Conservation (phyloP, 2,797 vertebrate species). For the Arrhamphus sclerolepis region DNA sequence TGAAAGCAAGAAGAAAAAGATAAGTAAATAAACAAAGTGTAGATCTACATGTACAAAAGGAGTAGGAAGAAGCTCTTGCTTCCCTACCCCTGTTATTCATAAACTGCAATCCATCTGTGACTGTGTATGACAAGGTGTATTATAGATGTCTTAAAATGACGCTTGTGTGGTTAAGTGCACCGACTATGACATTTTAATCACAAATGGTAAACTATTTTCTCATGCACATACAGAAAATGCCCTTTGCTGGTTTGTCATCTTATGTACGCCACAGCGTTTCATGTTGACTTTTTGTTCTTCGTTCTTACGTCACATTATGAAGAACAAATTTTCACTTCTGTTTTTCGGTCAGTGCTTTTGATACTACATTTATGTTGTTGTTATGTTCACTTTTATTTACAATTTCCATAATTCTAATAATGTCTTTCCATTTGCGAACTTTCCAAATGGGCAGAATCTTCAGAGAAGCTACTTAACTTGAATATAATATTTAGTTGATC, state of each 20-base stretch:
- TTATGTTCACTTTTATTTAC: not conserved
- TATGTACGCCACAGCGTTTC: slow-evolving; percentile 21
- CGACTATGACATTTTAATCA: not conserved
- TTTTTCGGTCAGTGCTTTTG: slow-evolving; percentile 5
- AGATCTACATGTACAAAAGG: too few relatives aligned
- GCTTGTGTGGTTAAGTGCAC: too few relatives aligned
- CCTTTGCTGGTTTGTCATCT: slow-evolving; percentile 7
- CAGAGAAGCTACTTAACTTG: too few relatives aligned
- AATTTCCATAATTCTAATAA: not conserved
- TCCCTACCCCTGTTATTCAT: too few relatives aligned
- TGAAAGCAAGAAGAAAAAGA: too few relatives aligned
- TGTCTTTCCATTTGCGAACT: too few relatives aligned
- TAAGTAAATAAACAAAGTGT: too few relatives aligned
- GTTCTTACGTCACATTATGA: not conserved
- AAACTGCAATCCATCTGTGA: too few relatives aligned
- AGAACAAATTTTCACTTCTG: slow-evolving; percentile 28
- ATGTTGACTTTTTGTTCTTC: slow-evolving; percentile 13
- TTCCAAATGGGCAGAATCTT: too few relatives aligned
- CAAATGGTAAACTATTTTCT: not conserved
- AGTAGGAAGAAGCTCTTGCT: too few relatives aligned
- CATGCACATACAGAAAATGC: not conserved
- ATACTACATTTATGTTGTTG: too few relatives aligned
- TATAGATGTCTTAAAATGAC: not conserved
- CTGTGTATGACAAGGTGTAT: not conserved
- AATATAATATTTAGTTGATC: too few relatives aligned